These are phyloP conservation scores for Venustoraphidia nigricollis DNA, from an alignment of 2,888 invertebrate species.

Conservation along the genomic window DNA sequence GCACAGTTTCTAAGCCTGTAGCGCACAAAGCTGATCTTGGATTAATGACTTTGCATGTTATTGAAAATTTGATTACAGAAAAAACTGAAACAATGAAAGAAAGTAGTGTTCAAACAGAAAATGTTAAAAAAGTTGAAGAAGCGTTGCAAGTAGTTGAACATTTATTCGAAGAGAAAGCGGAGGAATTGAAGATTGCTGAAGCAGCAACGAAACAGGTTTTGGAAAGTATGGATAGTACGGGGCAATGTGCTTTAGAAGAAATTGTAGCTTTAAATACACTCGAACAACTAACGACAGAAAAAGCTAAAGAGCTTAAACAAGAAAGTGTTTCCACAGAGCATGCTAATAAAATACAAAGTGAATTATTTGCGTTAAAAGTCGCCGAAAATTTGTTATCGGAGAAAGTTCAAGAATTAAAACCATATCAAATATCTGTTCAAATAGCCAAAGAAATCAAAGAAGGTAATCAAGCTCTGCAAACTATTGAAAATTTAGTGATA, in stretches of 20 bases:
- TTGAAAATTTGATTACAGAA: conserved; percentile 4
- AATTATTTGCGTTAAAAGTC: background rate
- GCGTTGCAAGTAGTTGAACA: conserved; percentile 1
- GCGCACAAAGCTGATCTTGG: too few species aligned
- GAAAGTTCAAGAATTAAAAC: conserved; percentile 1
- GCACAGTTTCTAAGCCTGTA: too few species aligned
- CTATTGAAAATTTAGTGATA: background rate
- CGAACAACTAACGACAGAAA: background rate
- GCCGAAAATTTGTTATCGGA: background rate
- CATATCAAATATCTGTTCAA: conserved; percentile 2
- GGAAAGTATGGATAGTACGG: background rate
- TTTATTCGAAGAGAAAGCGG: background rate
- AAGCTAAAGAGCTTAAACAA: conserved; percentile 1
- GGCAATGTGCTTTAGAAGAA: background rate
- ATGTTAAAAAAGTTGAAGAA: conserved; percentile 3
- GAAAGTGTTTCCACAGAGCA: conserved; percentile 1
- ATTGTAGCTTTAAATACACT: background rate
- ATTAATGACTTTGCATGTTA: background rate
- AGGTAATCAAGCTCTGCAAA: conserved; percentile 1
- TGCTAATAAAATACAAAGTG: conserved; percentile 1
- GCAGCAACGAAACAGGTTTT: conserved; percentile 4
- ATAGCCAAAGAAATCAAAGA: background rate
- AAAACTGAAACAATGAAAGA: conserved; percentile 5
- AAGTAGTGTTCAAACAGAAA: conserved; percentile 3
- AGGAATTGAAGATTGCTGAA: conserved; percentile 7